These are phyloP conservation scores for Temnothorax unifasciatus DNA, from an alignment of 2,888 invertebrate genomes.

Conservation along the genomic window DNA sequence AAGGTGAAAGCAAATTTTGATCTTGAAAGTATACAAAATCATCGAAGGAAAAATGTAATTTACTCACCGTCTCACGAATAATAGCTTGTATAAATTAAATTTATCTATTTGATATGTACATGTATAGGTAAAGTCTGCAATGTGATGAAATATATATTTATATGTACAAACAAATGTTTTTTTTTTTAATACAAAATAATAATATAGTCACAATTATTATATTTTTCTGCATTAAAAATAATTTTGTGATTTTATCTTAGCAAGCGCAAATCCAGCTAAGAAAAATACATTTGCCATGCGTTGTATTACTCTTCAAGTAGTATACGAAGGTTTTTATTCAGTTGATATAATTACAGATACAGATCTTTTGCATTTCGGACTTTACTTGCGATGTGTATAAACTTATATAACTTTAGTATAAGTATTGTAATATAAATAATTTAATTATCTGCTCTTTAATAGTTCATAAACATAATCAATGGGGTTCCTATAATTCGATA, in stretches of 20 bases:
- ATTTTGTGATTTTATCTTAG: conserved; percentile 4
- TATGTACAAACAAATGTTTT: conserved; percentile 18
- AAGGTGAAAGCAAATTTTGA: conserved; percentile 1
- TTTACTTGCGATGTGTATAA: conserved; percentile 68
- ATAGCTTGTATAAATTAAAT: conserved; percentile 43
- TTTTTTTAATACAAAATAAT: conserved; percentile 12
- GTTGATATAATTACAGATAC: background rate
- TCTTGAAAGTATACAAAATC: conserved; percentile 45
- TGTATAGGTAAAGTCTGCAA: conserved; percentile 70
- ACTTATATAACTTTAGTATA: conserved; percentile 21
- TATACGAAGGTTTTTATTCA: conserved; percentile 18
- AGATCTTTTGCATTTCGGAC: conserved; percentile 57
- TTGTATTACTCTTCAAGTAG: conserved; percentile 14
- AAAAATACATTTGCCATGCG: conserved; percentile 8
- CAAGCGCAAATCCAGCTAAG: background rate
- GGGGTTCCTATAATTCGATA: conserved; percentile 74
- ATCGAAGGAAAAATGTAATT: conserved; percentile 35
- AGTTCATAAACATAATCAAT: conserved; percentile 66
- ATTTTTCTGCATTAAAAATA: background rate
- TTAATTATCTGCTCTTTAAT: conserved; percentile 42
- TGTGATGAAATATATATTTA: conserved; percentile 47
- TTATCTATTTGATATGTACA: conserved; percentile 44
- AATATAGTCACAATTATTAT: conserved; percentile 26
- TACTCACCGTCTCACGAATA: conserved; percentile 21
- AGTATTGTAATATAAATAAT: conserved; percentile 57